Evolutionary conservation across 2,888 invertebrate genomes (phyloP).

Genomic region (Drosophila colorata): DNA sequence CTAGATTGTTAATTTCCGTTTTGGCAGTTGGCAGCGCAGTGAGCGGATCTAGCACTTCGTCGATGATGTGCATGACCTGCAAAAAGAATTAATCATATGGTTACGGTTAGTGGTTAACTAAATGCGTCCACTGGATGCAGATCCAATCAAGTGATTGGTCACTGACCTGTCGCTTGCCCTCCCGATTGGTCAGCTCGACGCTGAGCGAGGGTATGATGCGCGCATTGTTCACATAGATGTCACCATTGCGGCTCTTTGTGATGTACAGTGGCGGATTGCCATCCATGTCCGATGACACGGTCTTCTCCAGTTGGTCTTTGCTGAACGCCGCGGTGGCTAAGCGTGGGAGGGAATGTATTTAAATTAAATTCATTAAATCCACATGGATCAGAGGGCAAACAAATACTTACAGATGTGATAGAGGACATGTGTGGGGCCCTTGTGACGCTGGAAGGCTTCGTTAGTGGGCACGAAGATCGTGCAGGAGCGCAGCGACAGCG

Average conservation of each 20-base stretch:
- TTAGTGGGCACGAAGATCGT: conserved; percentile 96
- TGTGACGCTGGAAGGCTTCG: conserved; percentile 92
- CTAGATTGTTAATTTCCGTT: conserved; percentile 91
- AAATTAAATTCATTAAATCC: conserved; percentile 19
- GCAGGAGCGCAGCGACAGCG: conserved; percentile 90
- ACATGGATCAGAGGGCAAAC: not conserved
- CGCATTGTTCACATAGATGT: conserved; percentile 95
- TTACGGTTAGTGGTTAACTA: not conserved
- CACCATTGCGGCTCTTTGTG: conserved; percentile 89
- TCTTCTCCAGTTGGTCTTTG: conserved; percentile 87
- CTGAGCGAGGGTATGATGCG: conserved; percentile 90
- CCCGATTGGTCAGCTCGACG: conserved; percentile 87
- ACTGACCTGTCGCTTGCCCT: conserved; percentile 88
- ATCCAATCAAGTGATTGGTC: not conserved
- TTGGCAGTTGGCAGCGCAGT: conserved; percentile 88
- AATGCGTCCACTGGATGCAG: not conserved
- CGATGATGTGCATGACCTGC: conserved; percentile 94
- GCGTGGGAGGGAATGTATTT: conserved; percentile 55
- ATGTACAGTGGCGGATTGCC: conserved; percentile 95
- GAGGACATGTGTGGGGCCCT: conserved; percentile 87
- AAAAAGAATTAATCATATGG: conserved; percentile 3
- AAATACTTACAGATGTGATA: conserved; percentile 93
- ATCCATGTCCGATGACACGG: conserved; percentile 91
- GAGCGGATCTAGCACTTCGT: conserved; percentile 93
- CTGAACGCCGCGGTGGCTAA: conserved; percentile 92